These are phyloP conservation scores for Penaeus chinensis DNA, from an alignment of 1,140 invertebrate species.

Conservation along the genomic window DNA sequence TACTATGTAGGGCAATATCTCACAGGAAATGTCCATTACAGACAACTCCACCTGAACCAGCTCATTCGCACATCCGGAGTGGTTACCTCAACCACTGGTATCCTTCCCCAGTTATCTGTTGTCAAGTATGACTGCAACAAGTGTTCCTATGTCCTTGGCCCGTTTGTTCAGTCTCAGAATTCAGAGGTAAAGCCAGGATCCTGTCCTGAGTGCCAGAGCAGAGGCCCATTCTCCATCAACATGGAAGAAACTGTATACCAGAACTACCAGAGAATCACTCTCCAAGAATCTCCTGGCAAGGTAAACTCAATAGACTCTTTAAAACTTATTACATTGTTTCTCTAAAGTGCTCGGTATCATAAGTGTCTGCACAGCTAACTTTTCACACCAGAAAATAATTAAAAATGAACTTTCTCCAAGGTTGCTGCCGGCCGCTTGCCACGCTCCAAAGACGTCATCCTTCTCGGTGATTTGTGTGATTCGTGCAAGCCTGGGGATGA, in stretches of 20 bases:
- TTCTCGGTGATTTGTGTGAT: slow-evolving; percentile 96
- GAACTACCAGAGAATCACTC: slow-evolving; percentile 97
- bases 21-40: slow-evolving; percentile 67
- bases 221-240: slow-evolving; percentile 94
- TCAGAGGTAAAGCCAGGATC: slow-evolving; percentile 94
- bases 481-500: slow-evolving; percentile 98
- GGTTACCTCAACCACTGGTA: slow-evolving; percentile 94
- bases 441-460: slow-evolving; percentile 96
- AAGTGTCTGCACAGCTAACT: too few species aligned
- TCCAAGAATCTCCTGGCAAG: slow-evolving; percentile 95
- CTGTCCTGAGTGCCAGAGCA: slow-evolving; percentile 98
- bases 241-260: slow-evolving; percentile 98
- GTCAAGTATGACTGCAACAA: slow-evolving; percentile 98
- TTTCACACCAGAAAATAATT: background rate
- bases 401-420: slow-evolving; percentile 64
- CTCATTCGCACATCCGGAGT: slow-evolving; percentile 91
- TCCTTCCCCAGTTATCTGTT: slow-evolving; percentile 93
- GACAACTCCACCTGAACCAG: slow-evolving; percentile 93
- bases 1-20: slow-evolving; percentile 46
- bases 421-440: slow-evolving; percentile 97
- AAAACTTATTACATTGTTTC: too few species aligned
- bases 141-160: slow-evolving; percentile 94
- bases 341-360: too few species aligned
- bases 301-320: slow-evolving; percentile 11
- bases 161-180: slow-evolving; percentile 93